phyloP scores from a whole-genome alignment of 2,797 vertebrate species.

The Rhinoraja longicauda region DNA sequence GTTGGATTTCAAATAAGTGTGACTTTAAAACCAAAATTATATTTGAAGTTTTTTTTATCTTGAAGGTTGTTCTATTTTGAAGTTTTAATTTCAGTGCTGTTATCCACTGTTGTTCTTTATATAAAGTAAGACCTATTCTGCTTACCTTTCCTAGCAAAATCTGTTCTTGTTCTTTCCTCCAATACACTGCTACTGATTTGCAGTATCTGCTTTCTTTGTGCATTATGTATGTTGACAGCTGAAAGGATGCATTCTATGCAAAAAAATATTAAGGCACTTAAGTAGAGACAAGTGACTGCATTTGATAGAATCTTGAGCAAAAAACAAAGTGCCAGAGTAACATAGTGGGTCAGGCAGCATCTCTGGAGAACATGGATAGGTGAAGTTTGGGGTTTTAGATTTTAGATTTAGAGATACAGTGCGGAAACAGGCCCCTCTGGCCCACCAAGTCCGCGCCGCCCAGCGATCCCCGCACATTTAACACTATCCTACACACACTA shows the following conservation, averaged over 20 bases:
- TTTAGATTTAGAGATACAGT: no score
- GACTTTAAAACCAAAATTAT: neutral
- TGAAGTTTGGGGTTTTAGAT: no score
- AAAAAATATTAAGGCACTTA: neutral
- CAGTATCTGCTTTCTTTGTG: neutral
- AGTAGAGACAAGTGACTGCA: no score
- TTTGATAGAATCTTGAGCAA: no score
- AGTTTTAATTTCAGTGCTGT: neutral
- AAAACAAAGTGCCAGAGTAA: no score
- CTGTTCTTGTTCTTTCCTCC: neutral
- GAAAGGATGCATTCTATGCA: neutral
- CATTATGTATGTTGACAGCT: neutral
- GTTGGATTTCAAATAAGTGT: neutral
- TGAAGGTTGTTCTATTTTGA: neutral
- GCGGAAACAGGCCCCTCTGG: no score
- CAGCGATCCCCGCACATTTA: no score
- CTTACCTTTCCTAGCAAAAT: constrained; percentile 11
- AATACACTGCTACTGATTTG: neutral
- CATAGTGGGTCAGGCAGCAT: no score
- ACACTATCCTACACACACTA: no score
- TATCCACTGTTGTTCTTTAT: neutral
- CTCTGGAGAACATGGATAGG: no score
- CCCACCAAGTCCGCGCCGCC: no score
- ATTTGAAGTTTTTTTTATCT: neutral
- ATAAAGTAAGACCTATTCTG: neutral